Conservation (phyloP, 1,140 invertebrate genomes). For the Macrotrachela quadricornifera region DNA sequence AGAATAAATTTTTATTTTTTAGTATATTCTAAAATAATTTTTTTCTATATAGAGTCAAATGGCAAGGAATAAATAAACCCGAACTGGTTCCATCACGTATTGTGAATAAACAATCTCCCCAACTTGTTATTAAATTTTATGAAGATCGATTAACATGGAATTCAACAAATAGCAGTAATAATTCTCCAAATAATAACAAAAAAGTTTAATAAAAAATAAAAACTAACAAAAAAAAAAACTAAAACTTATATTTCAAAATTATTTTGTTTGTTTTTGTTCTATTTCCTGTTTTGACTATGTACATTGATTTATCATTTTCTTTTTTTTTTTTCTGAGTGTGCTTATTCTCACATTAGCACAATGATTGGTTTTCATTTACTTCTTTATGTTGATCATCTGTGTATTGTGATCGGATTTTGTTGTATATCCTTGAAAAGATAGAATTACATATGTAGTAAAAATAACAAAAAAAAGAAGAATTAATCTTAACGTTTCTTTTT, state of each 20-base stretch:
- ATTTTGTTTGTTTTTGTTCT: no score
- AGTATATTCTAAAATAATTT: background rate
- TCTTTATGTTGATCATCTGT: background rate
- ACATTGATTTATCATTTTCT: background rate
- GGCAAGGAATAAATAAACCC: background rate
- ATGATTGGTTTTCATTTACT: no score
- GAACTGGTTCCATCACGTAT: background rate
- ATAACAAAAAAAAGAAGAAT: no score
- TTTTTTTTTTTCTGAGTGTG: background rate
- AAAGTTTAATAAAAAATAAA: no score
- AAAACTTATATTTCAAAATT: no score
- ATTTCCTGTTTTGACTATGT: no score
- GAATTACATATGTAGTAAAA: background rate
- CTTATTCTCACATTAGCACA: background rate
- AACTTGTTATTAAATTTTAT: background rate
- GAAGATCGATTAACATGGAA: background rate
- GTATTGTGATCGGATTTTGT: background rate
- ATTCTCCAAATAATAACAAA: background rate
- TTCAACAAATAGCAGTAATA: background rate
- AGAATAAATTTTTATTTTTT: background rate
- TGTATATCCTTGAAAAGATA: background rate
- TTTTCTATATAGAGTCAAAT: background rate
- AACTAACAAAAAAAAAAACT: background rate
- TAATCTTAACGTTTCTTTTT: no score
- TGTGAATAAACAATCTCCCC: background rate